These are phyloP conservation scores for Cataglyphis livida DNA, from an alignment of 2,888 invertebrate genomes.

Conservation along the genomic window DNA sequence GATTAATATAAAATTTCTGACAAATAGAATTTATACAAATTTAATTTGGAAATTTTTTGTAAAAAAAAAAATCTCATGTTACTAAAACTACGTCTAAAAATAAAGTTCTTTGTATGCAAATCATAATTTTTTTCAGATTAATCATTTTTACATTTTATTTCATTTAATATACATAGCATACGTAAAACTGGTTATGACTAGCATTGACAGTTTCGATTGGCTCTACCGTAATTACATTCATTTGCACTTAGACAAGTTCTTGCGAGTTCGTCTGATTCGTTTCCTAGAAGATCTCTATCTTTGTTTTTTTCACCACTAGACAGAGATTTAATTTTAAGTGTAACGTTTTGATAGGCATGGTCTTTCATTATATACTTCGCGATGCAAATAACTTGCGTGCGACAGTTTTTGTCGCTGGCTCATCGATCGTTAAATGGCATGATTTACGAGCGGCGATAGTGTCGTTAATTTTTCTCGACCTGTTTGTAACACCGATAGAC, in stretches of 20 bases:
- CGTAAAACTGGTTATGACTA: not conserved
- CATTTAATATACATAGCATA: not conserved
- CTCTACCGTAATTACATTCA: conserved; percentile 8
- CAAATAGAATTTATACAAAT: not conserved
- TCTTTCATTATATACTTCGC: conserved; percentile 9
- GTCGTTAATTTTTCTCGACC: conserved; percentile 53
- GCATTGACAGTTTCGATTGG: not conserved
- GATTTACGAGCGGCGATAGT: conserved; percentile 48
- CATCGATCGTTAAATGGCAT: conserved; percentile 51
- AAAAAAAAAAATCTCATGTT: not conserved
- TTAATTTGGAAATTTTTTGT: not conserved
- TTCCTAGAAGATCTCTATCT: conserved; percentile 26
- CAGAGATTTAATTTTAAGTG: conserved; percentile 31
- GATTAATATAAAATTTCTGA: not conserved
- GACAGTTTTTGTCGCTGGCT: conserved; percentile 42
- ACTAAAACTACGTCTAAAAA: not conserved
- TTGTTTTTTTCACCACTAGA: not conserved
- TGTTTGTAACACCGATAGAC: conserved; percentile 20
- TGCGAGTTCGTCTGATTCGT: not conserved
- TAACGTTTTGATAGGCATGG: conserved; percentile 14
- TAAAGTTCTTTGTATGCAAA: not conserved
- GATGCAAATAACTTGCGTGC: conserved; percentile 30
- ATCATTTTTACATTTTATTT: conserved; percentile 1
- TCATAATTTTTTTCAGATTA: not conserved
- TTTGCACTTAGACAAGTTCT: conserved; percentile 32